A percentile compares a stretch with the other conserved stretches of the same genome.
phyloP scores from a whole-genome alignment of 1,140 invertebrate genomes.

The Achroia grisella region DNA sequence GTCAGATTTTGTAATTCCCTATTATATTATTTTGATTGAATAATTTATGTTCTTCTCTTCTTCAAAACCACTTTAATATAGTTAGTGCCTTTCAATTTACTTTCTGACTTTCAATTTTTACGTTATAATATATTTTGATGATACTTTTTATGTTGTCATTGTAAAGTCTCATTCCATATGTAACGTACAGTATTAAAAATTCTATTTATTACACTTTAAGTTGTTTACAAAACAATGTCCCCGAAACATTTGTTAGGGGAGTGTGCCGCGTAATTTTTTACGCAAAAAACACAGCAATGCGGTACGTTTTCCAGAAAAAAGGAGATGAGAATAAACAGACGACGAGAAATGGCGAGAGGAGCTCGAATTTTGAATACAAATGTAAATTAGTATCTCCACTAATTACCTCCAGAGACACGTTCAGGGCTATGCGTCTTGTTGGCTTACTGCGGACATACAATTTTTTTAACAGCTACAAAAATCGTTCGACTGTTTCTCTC shows the following conservation, averaged over 20 bases:
- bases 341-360: constrained; percentile 66
- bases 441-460: constrained; percentile 58
- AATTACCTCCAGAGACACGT: constrained; percentile 71
- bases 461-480: constrained; percentile 54
- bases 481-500: constrained; percentile 61
- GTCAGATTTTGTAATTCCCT: too few species aligned
- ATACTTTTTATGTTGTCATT: too few species aligned
- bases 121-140: too few species aligned
- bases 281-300: constrained; percentile 69
- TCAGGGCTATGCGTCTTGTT: constrained; percentile 66
- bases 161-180: too few species aligned
- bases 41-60: too few species aligned
- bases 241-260: constrained; percentile 59
- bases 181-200: constrained; percentile 5
- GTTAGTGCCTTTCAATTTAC: too few species aligned
- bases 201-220: constrained; percentile 29
- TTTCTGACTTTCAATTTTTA: too few species aligned
- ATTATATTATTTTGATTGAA: too few species aligned
- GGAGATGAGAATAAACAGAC: constrained; percentile 71
- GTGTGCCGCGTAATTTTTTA: constrained; percentile 61
- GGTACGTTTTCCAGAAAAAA: constrained; percentile 59
- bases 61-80: too few species aligned
- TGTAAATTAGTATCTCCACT: constrained; percentile 75
- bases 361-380: constrained; percentile 76
- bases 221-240: constrained; percentile 44